Evolutionary conservation across 2,888 invertebrate species (phyloP).

Genomic region (Unio pictorum): DNA sequence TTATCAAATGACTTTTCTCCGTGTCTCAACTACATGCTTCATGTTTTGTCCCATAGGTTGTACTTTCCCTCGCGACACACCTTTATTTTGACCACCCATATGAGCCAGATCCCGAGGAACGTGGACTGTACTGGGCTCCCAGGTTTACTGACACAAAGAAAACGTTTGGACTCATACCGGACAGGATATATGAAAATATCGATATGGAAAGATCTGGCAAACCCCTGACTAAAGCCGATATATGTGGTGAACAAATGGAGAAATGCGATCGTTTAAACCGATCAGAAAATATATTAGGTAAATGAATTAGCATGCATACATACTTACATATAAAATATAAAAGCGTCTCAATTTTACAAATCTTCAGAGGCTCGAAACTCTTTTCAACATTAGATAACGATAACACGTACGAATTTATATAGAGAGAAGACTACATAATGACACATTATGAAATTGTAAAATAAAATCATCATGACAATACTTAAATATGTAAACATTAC

Average conservation of each 20-base stretch:
- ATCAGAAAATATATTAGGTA: conserved; percentile 64
- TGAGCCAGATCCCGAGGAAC: conserved; percentile 62
- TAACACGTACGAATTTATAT: no score
- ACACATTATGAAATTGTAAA: no score
- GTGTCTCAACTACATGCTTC: background rate
- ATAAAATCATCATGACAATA: no score
- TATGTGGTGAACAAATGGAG: conserved; percentile 40
- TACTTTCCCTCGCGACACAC: conserved; percentile 61
- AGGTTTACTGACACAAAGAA: conserved; percentile 60
- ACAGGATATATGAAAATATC: conserved; percentile 50
- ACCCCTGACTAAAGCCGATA: conserved; percentile 34
- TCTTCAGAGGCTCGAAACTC: no score
- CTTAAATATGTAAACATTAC: no score
- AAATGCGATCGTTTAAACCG: conserved; percentile 49
- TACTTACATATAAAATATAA: no score
- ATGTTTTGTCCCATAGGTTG: conserved; percentile 43
- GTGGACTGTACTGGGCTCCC: conserved; percentile 68
- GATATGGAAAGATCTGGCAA: conserved; percentile 50
- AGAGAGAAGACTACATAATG: no score
- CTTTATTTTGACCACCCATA: conserved; percentile 65
- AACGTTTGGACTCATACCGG: conserved; percentile 58
- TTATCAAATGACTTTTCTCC: background rate
- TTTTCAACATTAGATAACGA: no score
- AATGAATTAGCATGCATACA: background rate
- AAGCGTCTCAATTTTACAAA: no score